These are phyloP conservation scores for Nycticorax nycticorax DNA, from an alignment of 2,113 vertebrate genomes.

Conservation along the genomic window DNA sequence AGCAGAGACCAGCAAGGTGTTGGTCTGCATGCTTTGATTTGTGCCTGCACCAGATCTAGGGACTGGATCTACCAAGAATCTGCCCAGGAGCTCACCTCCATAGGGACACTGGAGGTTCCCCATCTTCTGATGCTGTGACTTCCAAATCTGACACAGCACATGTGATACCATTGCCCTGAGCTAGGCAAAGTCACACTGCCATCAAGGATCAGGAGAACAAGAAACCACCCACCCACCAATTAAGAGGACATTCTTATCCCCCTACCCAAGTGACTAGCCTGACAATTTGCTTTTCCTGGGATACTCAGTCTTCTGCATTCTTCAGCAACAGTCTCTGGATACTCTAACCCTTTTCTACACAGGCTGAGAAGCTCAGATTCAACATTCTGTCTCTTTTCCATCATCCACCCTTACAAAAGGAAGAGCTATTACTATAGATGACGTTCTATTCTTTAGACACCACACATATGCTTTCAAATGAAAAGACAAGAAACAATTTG, in stretches of 20 bases:
- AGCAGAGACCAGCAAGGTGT: background rate
- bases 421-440: background rate
- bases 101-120: rapidly evolving
- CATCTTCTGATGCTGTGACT: background rate
- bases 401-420: background rate
- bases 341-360: background rate
- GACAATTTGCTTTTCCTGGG: background rate
- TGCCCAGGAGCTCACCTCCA: background rate
- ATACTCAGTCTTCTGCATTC: background rate
- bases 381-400: background rate
- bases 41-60: background rate
- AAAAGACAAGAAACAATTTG: background rate
- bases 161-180: background rate
- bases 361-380: background rate
- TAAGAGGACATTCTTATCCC: background rate
- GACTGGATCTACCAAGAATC: background rate
- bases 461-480: background rate
- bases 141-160: background rate
- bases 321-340: background rate
- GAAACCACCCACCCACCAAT: rapidly evolving
- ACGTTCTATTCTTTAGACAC: background rate
- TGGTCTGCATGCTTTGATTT: background rate
- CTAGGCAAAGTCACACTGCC: background rate
- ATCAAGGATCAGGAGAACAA: background rate
- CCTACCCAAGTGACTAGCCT: background rate